Percentiles rank a stretch among this genome's conserved stretches.
These are phyloP conservation scores for Myiozetetes cayanensis DNA, from an alignment of 2,113 vertebrate species.

Conservation along the genomic window DNA sequence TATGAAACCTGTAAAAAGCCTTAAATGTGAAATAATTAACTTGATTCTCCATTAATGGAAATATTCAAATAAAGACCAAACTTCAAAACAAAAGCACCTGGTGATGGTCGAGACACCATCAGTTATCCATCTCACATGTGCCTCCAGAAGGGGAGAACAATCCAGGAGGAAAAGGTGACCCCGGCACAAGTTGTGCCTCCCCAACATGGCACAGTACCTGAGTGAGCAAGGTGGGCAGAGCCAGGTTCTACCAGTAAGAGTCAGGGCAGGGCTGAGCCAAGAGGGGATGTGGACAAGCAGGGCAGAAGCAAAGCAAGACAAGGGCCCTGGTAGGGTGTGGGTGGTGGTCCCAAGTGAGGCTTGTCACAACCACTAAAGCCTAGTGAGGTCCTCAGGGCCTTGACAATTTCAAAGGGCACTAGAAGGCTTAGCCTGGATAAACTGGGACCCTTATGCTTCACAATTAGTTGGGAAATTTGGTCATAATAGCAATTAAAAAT, in stretches of 20 bases:
- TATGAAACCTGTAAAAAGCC: neutral
- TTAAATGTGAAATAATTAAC: neutral
- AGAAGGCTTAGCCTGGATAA: neutral
- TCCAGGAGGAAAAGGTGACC: neutral
- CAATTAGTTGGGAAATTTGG: neutral
- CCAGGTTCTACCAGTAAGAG: accelerated
- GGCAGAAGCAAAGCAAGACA: neutral
- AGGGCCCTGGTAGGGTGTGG: neutral
- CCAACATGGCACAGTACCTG: too few species aligned
- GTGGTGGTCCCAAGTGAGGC: neutral
- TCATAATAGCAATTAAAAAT: neutral
- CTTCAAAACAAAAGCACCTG: too few species aligned
- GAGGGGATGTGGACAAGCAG: accelerated
- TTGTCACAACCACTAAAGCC: neutral
- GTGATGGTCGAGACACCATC: neutral
- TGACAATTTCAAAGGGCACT: neutral
- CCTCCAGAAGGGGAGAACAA: neutral
- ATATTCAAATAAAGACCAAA: neutral
- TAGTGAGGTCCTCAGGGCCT: neutral
- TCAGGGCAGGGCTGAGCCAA: neutral
- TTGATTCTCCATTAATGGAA: neutral
- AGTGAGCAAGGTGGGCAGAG: neutral
- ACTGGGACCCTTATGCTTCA: accelerated
- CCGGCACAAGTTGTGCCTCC: neutral
- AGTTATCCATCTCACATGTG: neutral